phyloP scores from a whole-genome alignment of 2,888 invertebrate genomes.

The Drosophila engyochracea region DNA sequence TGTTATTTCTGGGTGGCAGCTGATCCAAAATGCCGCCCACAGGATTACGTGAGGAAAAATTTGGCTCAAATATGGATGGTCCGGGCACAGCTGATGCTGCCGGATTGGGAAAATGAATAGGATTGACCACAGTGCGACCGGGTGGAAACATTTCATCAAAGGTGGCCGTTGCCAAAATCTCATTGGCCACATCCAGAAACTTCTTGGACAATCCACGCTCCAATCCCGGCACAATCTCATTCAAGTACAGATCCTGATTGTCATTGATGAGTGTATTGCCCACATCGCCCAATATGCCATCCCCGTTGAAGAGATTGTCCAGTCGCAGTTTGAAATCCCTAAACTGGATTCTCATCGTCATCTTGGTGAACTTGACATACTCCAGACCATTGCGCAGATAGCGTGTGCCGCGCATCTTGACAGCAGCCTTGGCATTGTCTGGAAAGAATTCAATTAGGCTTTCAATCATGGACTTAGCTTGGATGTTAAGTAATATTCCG shows the following conservation, averaged over 20 bases:
- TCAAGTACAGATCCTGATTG: conserved; percentile 84
- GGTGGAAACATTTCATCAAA: conserved; percentile 85
- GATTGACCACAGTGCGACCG: conserved; percentile 62
- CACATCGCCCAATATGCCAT: conserved; percentile 83
- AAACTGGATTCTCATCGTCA: conserved; percentile 83
- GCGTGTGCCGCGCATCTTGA: conserved; percentile 83
- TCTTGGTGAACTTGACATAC: conserved; percentile 83
- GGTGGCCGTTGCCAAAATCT: conserved; percentile 83
- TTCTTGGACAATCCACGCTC: conserved; percentile 84
- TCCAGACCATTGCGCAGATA: conserved; percentile 79
- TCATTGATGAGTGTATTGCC: conserved; percentile 84
- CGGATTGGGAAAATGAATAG: conserved; percentile 54
- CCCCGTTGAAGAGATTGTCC: conserved; percentile 84
- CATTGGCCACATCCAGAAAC: conserved; percentile 84
- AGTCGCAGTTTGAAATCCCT: conserved; percentile 82
- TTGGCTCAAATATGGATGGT: conserved; percentile 62
- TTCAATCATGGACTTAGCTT: neutral
- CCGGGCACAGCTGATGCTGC: conserved; percentile 25
- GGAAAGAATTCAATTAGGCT: neutral
- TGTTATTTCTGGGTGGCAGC: conserved; percentile 38
- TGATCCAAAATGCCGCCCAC: conserved; percentile 61
- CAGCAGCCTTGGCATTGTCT: conserved; percentile 84
- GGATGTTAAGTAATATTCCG: neutral
- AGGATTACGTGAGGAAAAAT: conserved; percentile 47
- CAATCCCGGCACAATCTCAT: conserved; percentile 84